phyloP scores from a whole-genome alignment of 2,888 invertebrate species.

The Ennomos fuscantarius region DNA sequence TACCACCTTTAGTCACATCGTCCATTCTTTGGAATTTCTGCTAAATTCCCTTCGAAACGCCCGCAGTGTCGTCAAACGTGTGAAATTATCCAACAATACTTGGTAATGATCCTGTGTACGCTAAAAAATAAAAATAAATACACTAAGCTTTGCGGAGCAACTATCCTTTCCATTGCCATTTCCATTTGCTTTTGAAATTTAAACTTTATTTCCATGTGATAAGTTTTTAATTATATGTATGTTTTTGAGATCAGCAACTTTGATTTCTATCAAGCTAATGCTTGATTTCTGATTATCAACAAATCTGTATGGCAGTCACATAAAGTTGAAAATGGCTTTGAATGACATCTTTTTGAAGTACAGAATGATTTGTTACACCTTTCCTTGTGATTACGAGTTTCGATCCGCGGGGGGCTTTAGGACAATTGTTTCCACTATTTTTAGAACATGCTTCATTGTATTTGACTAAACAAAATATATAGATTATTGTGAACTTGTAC shows the following conservation, averaged over 20 bases:
- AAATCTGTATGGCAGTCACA: constrained; percentile 15
- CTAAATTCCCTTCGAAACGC: constrained; percentile 72
- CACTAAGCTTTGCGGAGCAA: constrained; percentile 54
- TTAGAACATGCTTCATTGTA: constrained; percentile 68
- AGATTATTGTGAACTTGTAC: constrained; percentile 62
- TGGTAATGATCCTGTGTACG: constrained; percentile 79
- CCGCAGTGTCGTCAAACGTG: constrained; percentile 80
- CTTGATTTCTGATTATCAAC: constrained; percentile 16
- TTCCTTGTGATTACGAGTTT: constrained; percentile 67
- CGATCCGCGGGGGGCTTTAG: constrained; percentile 64
- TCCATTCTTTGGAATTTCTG: constrained; percentile 43
- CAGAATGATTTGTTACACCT: constrained; percentile 58
- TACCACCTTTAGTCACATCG: constrained; percentile 40
- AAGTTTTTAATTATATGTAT: constrained; percentile 22
- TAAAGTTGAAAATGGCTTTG: constrained; percentile 36
- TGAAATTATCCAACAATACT: constrained; percentile 80
- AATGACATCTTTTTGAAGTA: constrained; percentile 18
- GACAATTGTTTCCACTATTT: constrained; percentile 68
- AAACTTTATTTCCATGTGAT: constrained; percentile 37
- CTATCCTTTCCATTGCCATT: constrained; percentile 42
- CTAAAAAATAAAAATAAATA: constrained; percentile 76
- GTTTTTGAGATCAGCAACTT: constrained; percentile 23
- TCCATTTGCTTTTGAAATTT: constrained; percentile 36
- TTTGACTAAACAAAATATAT: constrained; percentile 60
- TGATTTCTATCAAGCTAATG: constrained; percentile 31